Evolutionary conservation across 1,140 invertebrate species (phyloP), one percentile per base, ranked within the genome.

Genomic region (Harpegnathos saltator): DNA sequence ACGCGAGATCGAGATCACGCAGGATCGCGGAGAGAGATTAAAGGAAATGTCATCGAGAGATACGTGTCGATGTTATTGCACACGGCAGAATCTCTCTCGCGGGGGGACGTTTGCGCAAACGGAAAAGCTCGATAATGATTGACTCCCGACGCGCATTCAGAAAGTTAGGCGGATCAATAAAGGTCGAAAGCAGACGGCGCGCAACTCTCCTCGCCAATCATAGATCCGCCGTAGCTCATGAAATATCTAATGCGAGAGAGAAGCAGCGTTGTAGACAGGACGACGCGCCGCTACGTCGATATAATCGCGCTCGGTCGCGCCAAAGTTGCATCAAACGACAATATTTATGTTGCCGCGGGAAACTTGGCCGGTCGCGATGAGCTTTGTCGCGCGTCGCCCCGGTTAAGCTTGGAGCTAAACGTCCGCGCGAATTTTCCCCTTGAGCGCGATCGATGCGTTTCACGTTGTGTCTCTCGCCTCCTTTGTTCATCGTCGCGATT

Each of bases 151-250:
- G 58, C 52, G 48, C 52, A 71, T 80, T 63, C 50, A 74, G 26
- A 74, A 82, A 74, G 48, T 72, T 62, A 54, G 59, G 14, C 38
- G 52, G 22, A 82, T 82, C 71, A 29, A 80, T 80, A 80, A 71
- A 68, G 62, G 24, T 22, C 29, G 33, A 12, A 72, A 54, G 22
- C 48, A 17, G 33, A 78, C 50, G 54, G 33, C 33, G 74, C 75
- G 52, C 75, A 58, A 48, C 75, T 69, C 75, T 69, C 33, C 52
- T 78, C 62, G 22, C 63, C 75, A 26, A 78, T 78, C 63, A 78
- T 78, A 78, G 52, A 80, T 80, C 75, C 48, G 66, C 66, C 52
- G 58, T 80, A 58, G 65, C 65, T 80, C 65, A 80, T 80, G 33
- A 80, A 80, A 80, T 80, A 80, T 80, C 75, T 71, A 80, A 29